phyloP scores from a whole-genome alignment of 2,113 vertebrate genomes.

The Cyanoderma ruficeps region DNA sequence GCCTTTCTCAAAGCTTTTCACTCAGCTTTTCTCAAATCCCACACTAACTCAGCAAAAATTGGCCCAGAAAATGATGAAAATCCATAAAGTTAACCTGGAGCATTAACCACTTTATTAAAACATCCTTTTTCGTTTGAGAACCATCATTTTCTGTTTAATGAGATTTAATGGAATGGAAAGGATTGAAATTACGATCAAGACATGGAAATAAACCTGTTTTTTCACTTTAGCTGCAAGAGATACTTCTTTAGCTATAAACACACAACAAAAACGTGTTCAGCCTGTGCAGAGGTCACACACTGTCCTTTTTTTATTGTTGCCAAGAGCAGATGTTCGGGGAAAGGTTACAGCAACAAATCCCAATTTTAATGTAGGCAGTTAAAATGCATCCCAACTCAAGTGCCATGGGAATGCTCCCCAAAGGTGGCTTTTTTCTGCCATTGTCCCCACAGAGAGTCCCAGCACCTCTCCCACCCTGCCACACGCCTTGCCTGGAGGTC shows the following conservation, averaged over 20 bases:
- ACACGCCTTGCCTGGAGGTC: fast-evolving
- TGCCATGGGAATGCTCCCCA: background rate
- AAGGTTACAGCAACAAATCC: too few relatives aligned
- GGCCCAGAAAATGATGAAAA: background rate
- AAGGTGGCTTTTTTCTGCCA: background rate
- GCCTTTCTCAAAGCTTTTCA: background rate
- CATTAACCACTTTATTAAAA: background rate
- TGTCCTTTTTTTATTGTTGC: background rate
- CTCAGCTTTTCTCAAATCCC: background rate
- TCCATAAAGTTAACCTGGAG: background rate
- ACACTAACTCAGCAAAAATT: background rate
- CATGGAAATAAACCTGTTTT: background rate
- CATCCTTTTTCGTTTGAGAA: background rate
- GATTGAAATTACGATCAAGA: background rate
- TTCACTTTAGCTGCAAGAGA: background rate
- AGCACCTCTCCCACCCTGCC: background rate
- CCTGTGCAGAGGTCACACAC: background rate
- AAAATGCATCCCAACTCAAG: background rate
- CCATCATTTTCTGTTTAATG: background rate
- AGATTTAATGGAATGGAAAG: background rate
- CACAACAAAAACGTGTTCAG: background rate
- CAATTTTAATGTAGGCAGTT: background rate
- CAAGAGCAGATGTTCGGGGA: background rate
- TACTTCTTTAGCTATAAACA: background rate
- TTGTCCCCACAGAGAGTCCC: too few relatives aligned